Evolutionary conservation across 37 sponge, comb jelly and placozoan genomes (phyloP), one percentile per base, ranked within the genome.

Genomic region (Ianthella basta): DNA sequence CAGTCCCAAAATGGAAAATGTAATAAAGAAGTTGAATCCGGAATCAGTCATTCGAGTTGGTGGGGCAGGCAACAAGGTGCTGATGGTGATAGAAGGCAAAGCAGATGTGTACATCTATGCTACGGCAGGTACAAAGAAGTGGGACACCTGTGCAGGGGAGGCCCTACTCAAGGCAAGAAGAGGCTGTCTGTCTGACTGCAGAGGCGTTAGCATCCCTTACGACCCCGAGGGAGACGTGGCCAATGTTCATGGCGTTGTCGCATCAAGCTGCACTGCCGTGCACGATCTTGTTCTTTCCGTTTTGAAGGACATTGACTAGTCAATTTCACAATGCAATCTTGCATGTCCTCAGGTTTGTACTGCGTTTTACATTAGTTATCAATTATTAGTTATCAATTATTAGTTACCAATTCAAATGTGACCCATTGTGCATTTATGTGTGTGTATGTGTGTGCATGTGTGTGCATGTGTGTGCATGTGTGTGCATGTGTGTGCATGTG

Each of bases 131-230:
- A 92, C 96, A 29, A 98, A 96, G 83, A 92, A 91, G 79, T 98
- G 99, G 99, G 99, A 98, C 74, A 92, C 93, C 25, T 98, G 99
- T 77, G 96, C 96, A n/a, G 92, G 92, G 15, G 95, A 98, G 18
- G 96, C 96, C 14, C 70, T 98, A 10, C 57, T 98, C 16, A 59
- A 81, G 40, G 88, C 93, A 25, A 67, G 84, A 15, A 95, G 96
- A 27, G 99, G 95, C 0, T 5, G 74, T 14, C 75, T 96, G 74
- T 94, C 96, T 55, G 93, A 98, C 53, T n/a, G 91, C 3, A 60
- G 72, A 32, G 99, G 99, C 23, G 83, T 85, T 14, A 72, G 56
- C 25, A 32, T 96, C 19, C 66, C 39, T 6, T 97, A 97, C 72
- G 60, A 85, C 8, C 72, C 84, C 25, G 84, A 67, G n/a, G 54